Conservation (phyloP, 2,888 invertebrate species). For the Drosophila yooni region DNA sequence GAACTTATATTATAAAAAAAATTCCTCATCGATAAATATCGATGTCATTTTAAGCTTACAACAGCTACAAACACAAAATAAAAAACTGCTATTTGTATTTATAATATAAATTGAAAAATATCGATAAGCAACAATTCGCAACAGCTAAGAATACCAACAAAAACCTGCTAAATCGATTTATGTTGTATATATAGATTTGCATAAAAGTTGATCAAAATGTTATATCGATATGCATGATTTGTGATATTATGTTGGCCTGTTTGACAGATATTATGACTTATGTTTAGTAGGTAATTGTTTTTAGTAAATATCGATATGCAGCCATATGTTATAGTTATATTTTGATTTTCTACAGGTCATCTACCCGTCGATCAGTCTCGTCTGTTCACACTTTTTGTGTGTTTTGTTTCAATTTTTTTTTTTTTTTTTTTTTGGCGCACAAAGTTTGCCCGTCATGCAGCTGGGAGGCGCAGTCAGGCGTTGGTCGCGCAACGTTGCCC, state of each 20-base stretch:
- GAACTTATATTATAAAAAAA: not conserved
- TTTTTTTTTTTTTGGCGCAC: slow-evolving; percentile 39
- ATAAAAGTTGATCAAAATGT: too few relatives aligned
- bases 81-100: not conserved
- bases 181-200: too few relatives aligned
- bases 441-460: slow-evolving; percentile 55
- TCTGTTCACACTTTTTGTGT: not conserved
- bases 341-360: not conserved
- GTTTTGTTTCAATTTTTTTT: slow-evolving; percentile 5
- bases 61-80: not conserved
- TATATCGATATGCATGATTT: too few relatives aligned
- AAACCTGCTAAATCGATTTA: too few relatives aligned
- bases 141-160: not conserved
- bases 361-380: slow-evolving; percentile 1
- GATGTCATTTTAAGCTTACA: not conserved
- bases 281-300: too few relatives aligned
- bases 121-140: not conserved
- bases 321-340: not conserved
- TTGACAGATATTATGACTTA: too few relatives aligned
- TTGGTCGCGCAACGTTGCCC: slow-evolving; percentile 70
- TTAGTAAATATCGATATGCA: slow-evolving; percentile 3
- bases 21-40: not conserved
- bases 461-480: slow-evolving; percentile 31
- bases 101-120: not conserved
- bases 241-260: too few relatives aligned